phyloP scores from a whole-genome alignment of 2,888 invertebrate species.

The Cryptocheilus praepositus region DNA sequence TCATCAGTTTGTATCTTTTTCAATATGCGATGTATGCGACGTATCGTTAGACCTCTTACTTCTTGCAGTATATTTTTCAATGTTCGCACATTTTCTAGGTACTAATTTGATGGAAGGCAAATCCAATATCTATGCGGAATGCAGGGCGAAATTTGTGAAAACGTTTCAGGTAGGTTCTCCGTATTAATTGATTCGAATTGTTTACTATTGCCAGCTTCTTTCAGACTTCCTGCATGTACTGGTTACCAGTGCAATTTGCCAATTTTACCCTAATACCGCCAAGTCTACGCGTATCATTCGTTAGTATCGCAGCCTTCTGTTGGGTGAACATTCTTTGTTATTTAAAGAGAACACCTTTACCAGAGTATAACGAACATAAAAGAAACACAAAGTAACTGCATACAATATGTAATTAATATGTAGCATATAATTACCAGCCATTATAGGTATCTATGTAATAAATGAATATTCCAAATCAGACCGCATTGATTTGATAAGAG shows the following conservation, averaged over 20 bases:
- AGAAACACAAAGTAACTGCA: background rate
- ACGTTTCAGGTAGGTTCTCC: constrained; percentile 76
- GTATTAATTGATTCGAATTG: background rate
- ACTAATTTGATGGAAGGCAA: constrained; percentile 86
- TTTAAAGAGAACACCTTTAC: constrained; percentile 77
- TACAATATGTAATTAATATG: no score
- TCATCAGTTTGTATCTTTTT: constrained; percentile 78
- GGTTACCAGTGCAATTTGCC: constrained; percentile 87
- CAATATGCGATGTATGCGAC: background rate
- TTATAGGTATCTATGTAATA: no score
- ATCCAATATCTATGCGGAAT: constrained; percentile 83
- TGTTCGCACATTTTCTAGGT: constrained; percentile 74
- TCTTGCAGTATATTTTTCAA: no score
- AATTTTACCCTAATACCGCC: constrained; percentile 87
- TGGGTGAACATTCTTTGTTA: constrained; percentile 92
- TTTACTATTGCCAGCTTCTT: constrained; percentile 66
- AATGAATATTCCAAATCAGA: no score
- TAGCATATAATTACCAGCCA: no score
- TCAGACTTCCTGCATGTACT: constrained; percentile 86
- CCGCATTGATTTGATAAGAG: no score
- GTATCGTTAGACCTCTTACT: constrained; percentile 8
- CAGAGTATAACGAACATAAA: constrained; percentile 18
- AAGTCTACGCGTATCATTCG: constrained; percentile 85
- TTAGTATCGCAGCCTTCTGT: constrained; percentile 85
- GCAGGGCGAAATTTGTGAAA: constrained; percentile 82